Evolutionary conservation across 2,797 vertebrate species (phyloP), one percentile per base, ranked within the genome.

Genomic region (Acrossocheilus fasciatus): DNA sequence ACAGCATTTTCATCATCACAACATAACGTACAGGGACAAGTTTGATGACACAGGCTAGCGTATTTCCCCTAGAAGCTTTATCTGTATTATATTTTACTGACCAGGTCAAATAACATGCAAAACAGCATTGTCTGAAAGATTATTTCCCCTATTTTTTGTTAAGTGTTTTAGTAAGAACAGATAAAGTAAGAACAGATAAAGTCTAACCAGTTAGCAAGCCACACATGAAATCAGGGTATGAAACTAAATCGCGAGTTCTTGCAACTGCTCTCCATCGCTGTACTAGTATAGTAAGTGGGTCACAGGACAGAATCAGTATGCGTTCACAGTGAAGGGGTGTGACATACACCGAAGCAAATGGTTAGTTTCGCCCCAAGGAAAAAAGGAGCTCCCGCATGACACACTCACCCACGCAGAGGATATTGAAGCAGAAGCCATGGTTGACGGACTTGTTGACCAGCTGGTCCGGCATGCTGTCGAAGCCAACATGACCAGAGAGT

Each of bases 381-480:
- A 54, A 39, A 87, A 54, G 20, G 87, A 90, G 79, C 62, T 72
- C 68, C 34, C 74, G 30, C 85, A 88, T 82, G 82, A 90, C 30
- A 93, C 93, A 98, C 98, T 98, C 95, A 99, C 98, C 98, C 95
- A 99, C 97, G 88, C 98, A 99, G 91, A 99, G 96, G 95, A 99
- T 99, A 96, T 99, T 99, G 92, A 99, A 99, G 95, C 97, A 98
- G 95, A 99, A 99, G 77, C 98, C 98, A 81, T 99, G 97, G 94
- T 96, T 97, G 91, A 99, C 97, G 45, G 98, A 99, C 94, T 99
- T 99, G 96, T 98, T 99, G 94, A 99, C 98, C 97, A 99, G 96
- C 95, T 99, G 98, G 96, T 99, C 98, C 69, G 98, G 98, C 97
- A 99, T 96, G 94, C 98, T 99, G 95, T 99, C 98, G 93, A 99